These are phyloP conservation scores for Penaeus monodon DNA, from an alignment of 2,888 invertebrate species.

Conservation along the genomic window DNA sequence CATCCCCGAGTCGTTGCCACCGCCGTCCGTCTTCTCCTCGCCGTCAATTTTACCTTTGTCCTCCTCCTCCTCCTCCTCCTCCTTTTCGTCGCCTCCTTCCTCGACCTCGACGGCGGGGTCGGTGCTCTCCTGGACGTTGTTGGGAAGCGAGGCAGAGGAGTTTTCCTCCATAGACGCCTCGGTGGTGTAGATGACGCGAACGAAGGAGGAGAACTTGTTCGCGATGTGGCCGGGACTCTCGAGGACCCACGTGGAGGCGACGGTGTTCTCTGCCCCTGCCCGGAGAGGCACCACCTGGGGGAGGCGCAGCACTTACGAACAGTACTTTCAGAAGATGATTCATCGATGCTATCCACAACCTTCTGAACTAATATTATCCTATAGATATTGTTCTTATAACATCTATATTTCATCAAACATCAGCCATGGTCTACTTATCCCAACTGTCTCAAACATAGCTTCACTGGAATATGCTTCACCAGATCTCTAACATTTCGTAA, in stretches of 20 bases:
- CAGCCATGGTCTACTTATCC: too few species aligned
- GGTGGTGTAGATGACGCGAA: conserved; percentile 51
- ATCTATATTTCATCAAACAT: too few species aligned
- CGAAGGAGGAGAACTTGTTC: conserved; percentile 59
- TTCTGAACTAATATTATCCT: too few species aligned
- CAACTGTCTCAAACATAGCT: too few species aligned
- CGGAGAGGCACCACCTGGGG: conserved; percentile 38
- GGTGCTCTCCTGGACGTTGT: neutral
- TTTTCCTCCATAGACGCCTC: neutral
- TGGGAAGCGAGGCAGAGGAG: neutral
- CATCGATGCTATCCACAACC: too few species aligned
- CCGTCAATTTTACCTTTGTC: neutral
- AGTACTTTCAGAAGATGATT: too few species aligned
- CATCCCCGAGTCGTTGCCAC: conserved; percentile 3
- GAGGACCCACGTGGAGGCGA: conserved; percentile 52
- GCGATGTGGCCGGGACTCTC: conserved; percentile 54
- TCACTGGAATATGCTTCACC: too few species aligned
- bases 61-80: neutral
- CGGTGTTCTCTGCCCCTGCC: conserved; percentile 31
- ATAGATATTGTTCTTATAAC: too few species aligned
- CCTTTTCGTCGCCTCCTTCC: neutral
- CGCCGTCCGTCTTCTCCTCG: neutral
- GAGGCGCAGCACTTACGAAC: too few species aligned
- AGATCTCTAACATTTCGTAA: too few species aligned
- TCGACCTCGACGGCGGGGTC: neutral